Base-by-base conservation (phyloP, 2,888 invertebrate genomes). In the Heliconius aoede region DNA sequence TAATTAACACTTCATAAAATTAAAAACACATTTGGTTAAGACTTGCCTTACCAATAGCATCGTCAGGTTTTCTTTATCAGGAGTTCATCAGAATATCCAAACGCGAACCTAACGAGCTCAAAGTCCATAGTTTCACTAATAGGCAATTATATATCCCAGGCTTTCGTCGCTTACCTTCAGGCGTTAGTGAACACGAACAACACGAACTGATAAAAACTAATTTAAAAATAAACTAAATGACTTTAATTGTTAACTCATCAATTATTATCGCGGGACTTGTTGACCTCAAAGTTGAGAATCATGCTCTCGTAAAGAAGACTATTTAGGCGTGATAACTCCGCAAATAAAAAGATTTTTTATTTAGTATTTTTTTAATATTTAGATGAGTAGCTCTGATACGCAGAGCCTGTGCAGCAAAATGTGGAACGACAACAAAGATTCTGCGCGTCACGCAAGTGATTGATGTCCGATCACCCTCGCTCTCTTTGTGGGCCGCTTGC, bases 371-470 rank as follows among this genome's bases (percentile, higher is more conserved):
- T 83, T 82, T 83, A 83, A n/a, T 83, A 82, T 84, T 83, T 82
- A 81, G 76, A 83, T 83, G 82, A 82, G 78, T 82, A 82, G 82
- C 86, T 74, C 36, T 11, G 11, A 72, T 77, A 87, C 87, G n/a
- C 86, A 88, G 88, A 88, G 86, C 83, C 82, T 85, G 82, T 82
- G 85, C 86, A 85, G 84, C 87, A 87, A 89, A 89, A 89, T 88
- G 85, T 79, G 82, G 69, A 64, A 76, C 78, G 79, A 79, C 78
- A 83, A 85, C 83, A 90, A 92, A 90, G 90, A 87, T 89, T 90
- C 82, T 89, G 91, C 91, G 80, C 85, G 91, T 92, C 93, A 92
- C 87, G 85, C 78, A 71, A 74, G 85, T 93, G 94, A 94, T 93
- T 92, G 92, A 94, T 93, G 88, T 83, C 81, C 80, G 79, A 80